Base-by-base conservation (phyloP, 1,140 invertebrate species). In the Bradynema listronoti region DNA sequence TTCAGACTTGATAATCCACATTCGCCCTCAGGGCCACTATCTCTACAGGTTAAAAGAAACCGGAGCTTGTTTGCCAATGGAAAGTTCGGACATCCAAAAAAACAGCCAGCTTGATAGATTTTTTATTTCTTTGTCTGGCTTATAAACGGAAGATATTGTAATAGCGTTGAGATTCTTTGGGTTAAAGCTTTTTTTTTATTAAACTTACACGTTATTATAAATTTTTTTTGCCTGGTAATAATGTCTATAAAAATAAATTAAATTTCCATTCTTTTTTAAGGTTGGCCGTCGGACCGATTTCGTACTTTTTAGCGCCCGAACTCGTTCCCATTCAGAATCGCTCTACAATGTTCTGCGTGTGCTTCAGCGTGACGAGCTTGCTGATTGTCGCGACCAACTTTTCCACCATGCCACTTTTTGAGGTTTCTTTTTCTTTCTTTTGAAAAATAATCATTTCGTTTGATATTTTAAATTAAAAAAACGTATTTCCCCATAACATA, bases 301-400 rank as follows among this genome's bases (percentile, higher is more conserved):
- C 71, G 2, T 78, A 74, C 68, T 75, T 77, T 32, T 62, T 75
- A 29, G 75, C 63, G 16, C 55, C 72, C 4, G 72, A 75, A 54
- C 46, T 75, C 4, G 73, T 71, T 30, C 72, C 72, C 24, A 41
- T 71, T 5, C 42, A 61, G 24, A 27, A 78, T 39, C 57, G 72
- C 19, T 77, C 72, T 3, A 71, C 47, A 6, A 72, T 73, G 57
- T 78, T 78, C 57, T 73, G 71, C 46, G 14, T 73, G 14, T 73
- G 75, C 59, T 78, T 63, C 39, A 56, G 58, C 5, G 32, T 75
- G 24, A 73, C 59, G 32, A 75, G 58, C 24, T 22, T 76, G n/a
- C 58, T 73, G 22, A 71, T 73, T 34, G 67, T 70, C 16, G 9
- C 67, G n/a, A 78, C 72, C 19, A 78, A 78, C 52, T 70, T 71